These are phyloP conservation scores for Saccostrea cuccullata DNA, from an alignment of 1,140 invertebrate species.

Conservation along the genomic window DNA sequence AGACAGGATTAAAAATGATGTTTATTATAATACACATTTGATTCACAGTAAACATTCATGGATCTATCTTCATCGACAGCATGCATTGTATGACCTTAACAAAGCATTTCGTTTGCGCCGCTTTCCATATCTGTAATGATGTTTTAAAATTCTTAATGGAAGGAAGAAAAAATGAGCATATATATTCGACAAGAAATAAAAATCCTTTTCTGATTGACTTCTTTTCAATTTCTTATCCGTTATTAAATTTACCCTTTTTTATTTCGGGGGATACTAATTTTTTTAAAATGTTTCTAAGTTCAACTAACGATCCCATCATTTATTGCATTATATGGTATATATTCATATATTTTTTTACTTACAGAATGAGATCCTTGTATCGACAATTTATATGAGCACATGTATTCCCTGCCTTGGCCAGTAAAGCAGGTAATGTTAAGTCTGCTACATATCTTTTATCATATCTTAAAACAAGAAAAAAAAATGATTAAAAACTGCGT, in stretches of 20 bases:
- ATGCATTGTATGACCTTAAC: neutral
- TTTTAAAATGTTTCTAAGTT: neutral
- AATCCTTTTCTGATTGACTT: too few relatives aligned
- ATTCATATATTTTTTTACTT: neutral
- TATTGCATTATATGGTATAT: neutral
- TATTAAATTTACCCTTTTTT: too few relatives aligned
- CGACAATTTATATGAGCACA: conserved; percentile 19
- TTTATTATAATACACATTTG: neutral
- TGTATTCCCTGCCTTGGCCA: neutral
- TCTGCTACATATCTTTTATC: conserved; percentile 30
- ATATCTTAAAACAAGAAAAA: neutral
- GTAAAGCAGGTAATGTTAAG: conserved; percentile 2
- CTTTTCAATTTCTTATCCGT: too few relatives aligned
- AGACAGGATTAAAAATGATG: neutral
- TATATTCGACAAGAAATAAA: too few relatives aligned
- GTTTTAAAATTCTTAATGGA: too few relatives aligned
- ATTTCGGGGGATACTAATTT: too few relatives aligned
- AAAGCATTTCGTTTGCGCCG: neutral
- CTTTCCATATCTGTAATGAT: neutral
- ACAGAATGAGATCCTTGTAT: neutral
- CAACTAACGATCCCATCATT: neutral
- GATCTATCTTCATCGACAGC: neutral
- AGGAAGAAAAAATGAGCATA: too few relatives aligned
- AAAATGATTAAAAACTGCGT: neutral
- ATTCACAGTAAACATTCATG: neutral